Conservation (phyloP, 2,113 vertebrate species). For the Nestor notabilis region DNA sequence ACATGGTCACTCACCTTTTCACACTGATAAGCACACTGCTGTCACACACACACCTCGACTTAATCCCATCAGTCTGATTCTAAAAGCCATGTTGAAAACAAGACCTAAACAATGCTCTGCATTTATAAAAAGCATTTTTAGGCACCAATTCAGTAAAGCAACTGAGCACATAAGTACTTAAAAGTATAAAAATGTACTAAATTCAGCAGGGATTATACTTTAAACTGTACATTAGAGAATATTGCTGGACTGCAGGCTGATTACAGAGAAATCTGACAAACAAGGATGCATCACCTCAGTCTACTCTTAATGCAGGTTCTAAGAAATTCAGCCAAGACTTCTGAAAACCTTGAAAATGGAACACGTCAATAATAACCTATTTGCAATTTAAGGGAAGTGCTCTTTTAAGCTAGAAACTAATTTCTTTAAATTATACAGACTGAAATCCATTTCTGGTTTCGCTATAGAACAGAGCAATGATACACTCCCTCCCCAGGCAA, state of each 20-base stretch:
- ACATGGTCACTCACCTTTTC: neutral
- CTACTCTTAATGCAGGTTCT: neutral
- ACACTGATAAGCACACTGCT: neutral
- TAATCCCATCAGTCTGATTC: neutral
- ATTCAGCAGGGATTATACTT: neutral
- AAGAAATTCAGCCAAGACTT: neutral
- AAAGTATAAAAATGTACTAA: neutral
- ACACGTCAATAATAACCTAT: neutral
- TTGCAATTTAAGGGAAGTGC: neutral
- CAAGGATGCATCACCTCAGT: neutral
- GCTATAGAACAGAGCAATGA: neutral
- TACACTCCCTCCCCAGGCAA: rapidly evolving
- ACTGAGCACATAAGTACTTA: neutral
- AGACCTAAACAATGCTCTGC: neutral
- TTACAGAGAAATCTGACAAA: neutral
- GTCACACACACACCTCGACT: neutral
- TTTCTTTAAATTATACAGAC: neutral
- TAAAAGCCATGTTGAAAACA: neutral
- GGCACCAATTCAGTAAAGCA: neutral
- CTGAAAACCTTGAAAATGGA: neutral
- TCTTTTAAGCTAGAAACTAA: neutral
- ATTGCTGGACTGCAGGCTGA: rapidly evolving
- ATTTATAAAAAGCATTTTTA: neutral
- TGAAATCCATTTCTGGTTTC: neutral
- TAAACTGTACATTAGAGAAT: neutral